Evolutionary conservation across 2,888 invertebrate genomes (phyloP).

Genomic region (Eupithecia exiguata): DNA sequence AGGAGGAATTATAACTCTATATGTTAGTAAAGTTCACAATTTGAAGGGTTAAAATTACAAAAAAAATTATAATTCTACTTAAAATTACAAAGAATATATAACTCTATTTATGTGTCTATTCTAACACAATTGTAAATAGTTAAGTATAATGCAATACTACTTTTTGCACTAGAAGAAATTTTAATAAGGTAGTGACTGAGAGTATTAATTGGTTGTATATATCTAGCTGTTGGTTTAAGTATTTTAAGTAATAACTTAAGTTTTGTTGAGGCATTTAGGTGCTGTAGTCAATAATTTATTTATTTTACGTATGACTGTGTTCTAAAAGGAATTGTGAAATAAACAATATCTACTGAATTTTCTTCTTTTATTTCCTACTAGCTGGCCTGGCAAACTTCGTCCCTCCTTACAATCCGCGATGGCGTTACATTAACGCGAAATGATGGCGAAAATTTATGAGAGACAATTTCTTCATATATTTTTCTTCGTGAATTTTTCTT

Average conservation of each 20-base stretch:
- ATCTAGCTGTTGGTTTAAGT: background rate
- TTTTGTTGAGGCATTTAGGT: slow-evolving; percentile 4
- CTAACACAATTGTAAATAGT: background rate
- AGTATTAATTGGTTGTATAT: slow-evolving; percentile 21
- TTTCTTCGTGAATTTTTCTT: too few relatives aligned
- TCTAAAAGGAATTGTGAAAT: slow-evolving; percentile 22
- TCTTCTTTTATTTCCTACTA: slow-evolving; percentile 1
- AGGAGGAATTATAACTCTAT: background rate
- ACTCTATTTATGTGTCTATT: background rate
- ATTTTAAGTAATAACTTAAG: background rate
- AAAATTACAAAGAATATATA: background rate
- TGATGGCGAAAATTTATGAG: too few relatives aligned
- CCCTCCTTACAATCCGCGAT: too few relatives aligned
- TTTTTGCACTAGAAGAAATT: slow-evolving; percentile 4
- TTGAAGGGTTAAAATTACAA: background rate
- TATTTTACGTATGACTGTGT: slow-evolving; percentile 16
- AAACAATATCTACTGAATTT: slow-evolving; percentile 20
- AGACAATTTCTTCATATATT: too few relatives aligned
- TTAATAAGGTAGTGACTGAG: slow-evolving; percentile 23
- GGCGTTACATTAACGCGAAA: too few relatives aligned
- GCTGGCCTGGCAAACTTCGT: too few relatives aligned
- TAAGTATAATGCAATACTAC: background rate
- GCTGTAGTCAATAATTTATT: slow-evolving; percentile 30
- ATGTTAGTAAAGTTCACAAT: too few relatives aligned
- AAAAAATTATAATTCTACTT: background rate